Conservation (phyloP, 1,140 invertebrate species). For the Trinorchestia longiramus region DNA sequence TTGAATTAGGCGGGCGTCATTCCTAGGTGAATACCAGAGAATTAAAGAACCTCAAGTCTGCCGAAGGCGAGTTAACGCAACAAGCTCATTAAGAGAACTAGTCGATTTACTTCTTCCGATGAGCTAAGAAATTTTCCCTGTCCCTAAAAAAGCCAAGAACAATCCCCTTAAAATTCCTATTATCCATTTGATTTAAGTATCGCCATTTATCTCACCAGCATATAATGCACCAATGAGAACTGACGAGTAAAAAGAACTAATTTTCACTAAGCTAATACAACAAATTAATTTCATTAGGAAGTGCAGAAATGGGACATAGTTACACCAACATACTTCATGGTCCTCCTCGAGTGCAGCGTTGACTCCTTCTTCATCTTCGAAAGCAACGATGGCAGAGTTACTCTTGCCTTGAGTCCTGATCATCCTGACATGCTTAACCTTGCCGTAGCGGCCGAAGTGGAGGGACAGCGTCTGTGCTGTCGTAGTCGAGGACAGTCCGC, state of each 20-base stretch:
- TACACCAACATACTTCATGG: neutral
- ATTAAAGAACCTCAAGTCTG: too few species aligned
- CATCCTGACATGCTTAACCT: neutral
- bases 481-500: neutral
- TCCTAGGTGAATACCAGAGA: too few species aligned
- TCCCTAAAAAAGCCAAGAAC: too few species aligned
- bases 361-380: neutral
- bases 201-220: too few species aligned
- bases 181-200: too few species aligned
- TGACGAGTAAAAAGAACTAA: neutral
- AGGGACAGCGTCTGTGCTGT: neutral
- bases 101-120: too few species aligned
- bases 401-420: neutral
- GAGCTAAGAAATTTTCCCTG: too few species aligned
- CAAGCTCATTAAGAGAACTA: too few species aligned
- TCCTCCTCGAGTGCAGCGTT: neutral
- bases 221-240: too few species aligned
- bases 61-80: too few species aligned
- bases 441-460: conserved; percentile 31
- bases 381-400: neutral
- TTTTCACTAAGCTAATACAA: neutral
- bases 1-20: too few species aligned
- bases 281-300: neutral
- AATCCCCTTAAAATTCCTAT: too few species aligned
- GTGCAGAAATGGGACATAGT: neutral